These are phyloP conservation scores for Nansenia antarctica DNA, from an alignment of 2,113 vertebrate genomes.

Conservation along the genomic window DNA sequence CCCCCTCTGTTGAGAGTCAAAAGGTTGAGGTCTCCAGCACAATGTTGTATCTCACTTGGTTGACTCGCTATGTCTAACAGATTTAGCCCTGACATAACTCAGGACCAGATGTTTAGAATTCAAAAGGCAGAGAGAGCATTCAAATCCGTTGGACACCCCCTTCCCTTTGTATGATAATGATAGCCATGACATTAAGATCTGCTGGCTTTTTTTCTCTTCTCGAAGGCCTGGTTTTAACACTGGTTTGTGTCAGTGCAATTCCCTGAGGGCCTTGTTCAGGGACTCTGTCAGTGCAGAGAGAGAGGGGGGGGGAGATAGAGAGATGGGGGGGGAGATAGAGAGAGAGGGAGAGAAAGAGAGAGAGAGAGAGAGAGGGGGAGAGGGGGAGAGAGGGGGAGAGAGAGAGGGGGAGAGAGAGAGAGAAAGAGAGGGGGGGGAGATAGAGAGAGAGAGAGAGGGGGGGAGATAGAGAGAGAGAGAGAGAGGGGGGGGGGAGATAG, in stretches of 20 bases:
- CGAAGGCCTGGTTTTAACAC: constrained; percentile 74
- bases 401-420: constrained; percentile 33
- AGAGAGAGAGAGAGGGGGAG: constrained; percentile 10
- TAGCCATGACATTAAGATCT: constrained; percentile 66
- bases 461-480: constrained; percentile 73
- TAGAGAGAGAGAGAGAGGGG: constrained; percentile 21
- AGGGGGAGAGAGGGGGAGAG: constrained; percentile 19
- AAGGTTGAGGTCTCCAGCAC: constrained; percentile 59
- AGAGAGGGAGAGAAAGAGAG: constrained; percentile 44
- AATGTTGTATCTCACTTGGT: constrained; percentile 65
- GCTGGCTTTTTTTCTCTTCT: constrained; percentile 54
- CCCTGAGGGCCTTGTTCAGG: constrained; percentile 82
- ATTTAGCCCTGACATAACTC: constrained; percentile 72
- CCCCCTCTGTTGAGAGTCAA: constrained; percentile 46
- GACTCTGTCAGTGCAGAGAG: constrained; percentile 77
- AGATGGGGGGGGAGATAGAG: background rate
- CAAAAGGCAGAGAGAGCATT: constrained; percentile 57
- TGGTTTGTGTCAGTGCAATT: constrained; percentile 87
- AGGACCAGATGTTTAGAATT: constrained; percentile 74
- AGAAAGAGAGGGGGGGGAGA: constrained; percentile 54
- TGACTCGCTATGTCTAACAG: constrained; percentile 65
- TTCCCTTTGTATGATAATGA: constrained; percentile 64
- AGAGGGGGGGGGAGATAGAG: constrained; percentile 71
- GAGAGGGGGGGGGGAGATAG: background rate
- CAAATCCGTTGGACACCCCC: constrained; percentile 51